A percentile compares a stretch with the other conserved stretches of the same genome.
These are phyloP conservation scores for Pachyramphus minor DNA, from an alignment of 2,113 vertebrate species.

Conservation along the genomic window DNA sequence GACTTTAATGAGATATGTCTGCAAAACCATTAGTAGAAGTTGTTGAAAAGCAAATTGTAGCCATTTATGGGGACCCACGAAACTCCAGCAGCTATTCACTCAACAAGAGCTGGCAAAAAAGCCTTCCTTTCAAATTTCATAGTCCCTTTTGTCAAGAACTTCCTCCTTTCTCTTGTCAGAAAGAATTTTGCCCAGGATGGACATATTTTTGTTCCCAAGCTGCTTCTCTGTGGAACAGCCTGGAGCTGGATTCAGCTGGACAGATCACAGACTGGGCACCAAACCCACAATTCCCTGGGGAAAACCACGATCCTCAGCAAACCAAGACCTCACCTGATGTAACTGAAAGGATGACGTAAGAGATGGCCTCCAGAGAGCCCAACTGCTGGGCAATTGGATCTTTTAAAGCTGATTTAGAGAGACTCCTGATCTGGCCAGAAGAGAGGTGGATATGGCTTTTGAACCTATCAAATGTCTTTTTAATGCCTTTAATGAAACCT, in stretches of 20 bases:
- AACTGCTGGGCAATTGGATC: background rate
- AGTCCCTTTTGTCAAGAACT: background rate
- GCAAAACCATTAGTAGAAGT: background rate
- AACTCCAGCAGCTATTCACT: conserved; percentile 2
- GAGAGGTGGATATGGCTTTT: background rate
- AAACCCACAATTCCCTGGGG: background rate
- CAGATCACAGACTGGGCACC: background rate
- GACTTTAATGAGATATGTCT: background rate
- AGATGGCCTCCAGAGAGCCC: background rate
- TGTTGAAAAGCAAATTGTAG: conserved; percentile 12
- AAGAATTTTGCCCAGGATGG: background rate
- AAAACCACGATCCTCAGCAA: background rate
- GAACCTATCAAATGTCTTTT: background rate
- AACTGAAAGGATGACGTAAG: background rate
- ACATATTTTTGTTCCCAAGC: background rate
- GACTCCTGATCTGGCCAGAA: background rate
- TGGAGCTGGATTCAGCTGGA: background rate
- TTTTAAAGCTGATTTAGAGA: background rate
- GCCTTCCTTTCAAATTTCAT: background rate
- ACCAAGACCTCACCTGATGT: background rate
- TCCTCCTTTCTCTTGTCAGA: background rate
- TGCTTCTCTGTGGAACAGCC: background rate
- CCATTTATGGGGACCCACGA: background rate
- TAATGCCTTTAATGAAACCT: background rate
- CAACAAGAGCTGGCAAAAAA: background rate